Percentiles rank a stretch among this genome's conserved stretches.
phyloP scores from a whole-genome alignment of 2,113 vertebrate species.

The Coptodon rendalli region DNA sequence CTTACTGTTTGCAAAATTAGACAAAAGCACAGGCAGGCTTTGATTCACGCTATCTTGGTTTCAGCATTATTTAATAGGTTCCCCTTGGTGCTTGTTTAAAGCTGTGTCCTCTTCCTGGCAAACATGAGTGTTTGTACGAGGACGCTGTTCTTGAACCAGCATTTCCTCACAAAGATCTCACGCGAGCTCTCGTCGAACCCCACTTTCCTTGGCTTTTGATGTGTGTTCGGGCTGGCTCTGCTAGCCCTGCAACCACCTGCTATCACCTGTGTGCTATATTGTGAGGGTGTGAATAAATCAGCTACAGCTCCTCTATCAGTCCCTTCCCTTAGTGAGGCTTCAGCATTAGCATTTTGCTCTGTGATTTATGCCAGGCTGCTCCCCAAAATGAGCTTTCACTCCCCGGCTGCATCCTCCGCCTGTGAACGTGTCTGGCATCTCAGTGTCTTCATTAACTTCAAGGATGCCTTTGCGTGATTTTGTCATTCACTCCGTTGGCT shows the following conservation, averaged over 20 bases:
- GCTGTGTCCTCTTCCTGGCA: neutral
- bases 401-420: slow-evolving; percentile 23
- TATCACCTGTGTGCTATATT: neutral
- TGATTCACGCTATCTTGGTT: neutral
- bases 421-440: slow-evolving; percentile 36
- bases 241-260: neutral
- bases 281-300: slow-evolving; percentile 48
- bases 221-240: neutral
- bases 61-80: neutral
- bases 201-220: neutral
- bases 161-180: neutral
- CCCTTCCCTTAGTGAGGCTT: slow-evolving; percentile 16
- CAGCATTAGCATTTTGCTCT: slow-evolving; percentile 57
- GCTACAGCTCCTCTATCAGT: slow-evolving; percentile 24
- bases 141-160: neutral
- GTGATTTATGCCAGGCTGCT: slow-evolving; percentile 62
- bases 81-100: neutral
- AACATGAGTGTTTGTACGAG: neutral
- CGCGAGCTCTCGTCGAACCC: neutral
- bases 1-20: neutral
- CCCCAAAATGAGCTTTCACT: slow-evolving; percentile 51
- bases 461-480: slow-evolving; percentile 30
- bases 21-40: neutral
- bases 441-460: slow-evolving; percentile 40
- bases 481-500: slow-evolving; percentile 23